phyloP scores from a whole-genome alignment of 2,888 invertebrate genomes.

The Erynnis tages region DNA sequence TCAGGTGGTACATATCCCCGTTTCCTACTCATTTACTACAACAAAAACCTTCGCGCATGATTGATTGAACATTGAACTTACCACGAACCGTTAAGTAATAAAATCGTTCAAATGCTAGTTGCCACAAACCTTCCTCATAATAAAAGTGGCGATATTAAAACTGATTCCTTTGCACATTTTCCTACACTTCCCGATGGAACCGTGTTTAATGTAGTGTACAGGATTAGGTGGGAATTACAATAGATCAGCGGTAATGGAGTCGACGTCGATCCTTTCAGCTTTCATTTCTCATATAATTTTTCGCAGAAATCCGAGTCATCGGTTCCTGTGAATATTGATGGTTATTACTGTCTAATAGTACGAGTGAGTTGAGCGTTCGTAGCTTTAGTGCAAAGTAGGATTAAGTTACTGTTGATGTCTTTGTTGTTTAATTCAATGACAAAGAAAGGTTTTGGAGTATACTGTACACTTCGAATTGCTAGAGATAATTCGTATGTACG shows the following conservation, averaged over 20 bases:
- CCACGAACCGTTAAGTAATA: too few relatives aligned
- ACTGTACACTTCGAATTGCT: too few relatives aligned
- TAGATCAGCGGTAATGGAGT: constrained; percentile 25
- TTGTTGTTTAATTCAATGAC: too few relatives aligned
- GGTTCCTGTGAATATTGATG: not conserved
- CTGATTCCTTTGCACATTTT: constrained; percentile 38
- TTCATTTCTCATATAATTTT: constrained; percentile 10
- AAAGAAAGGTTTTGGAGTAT: too few relatives aligned
- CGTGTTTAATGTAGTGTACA: constrained; percentile 26
- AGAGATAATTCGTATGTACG: too few relatives aligned
- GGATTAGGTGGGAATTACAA: constrained; percentile 26
- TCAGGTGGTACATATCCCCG: too few relatives aligned
- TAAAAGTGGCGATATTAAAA: constrained; percentile 1
- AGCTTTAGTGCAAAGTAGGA: too few relatives aligned
- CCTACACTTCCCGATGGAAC: constrained; percentile 34
- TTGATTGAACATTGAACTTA: too few relatives aligned
- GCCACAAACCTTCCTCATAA: not conserved
- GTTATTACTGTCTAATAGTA: not conserved
- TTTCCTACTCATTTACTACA: too few relatives aligned
- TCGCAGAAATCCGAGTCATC: constrained; percentile 10
- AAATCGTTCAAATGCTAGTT: too few relatives aligned
- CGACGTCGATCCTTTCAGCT: constrained; percentile 15
- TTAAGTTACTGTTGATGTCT: too few relatives aligned
- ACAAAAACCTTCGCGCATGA: too few relatives aligned
- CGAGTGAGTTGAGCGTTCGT: not conserved